Base-by-base conservation (phyloP, 2,113 vertebrate species). In the Chaenocephalus aceratus region DNA sequence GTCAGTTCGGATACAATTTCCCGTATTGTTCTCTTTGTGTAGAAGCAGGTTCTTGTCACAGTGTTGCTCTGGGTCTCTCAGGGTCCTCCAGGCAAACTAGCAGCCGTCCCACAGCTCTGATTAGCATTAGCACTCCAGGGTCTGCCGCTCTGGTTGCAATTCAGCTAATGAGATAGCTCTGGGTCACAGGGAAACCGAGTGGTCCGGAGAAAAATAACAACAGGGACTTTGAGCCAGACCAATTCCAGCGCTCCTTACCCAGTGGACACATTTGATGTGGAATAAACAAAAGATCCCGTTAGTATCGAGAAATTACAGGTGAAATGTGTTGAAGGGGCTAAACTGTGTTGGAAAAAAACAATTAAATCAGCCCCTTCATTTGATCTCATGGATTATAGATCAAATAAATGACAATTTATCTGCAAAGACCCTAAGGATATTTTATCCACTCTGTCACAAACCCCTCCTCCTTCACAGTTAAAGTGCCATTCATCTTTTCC, bases 101-200 rank as follows among this genome's bases (percentile, higher is more conserved):
- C 76, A 72, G 71, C 77, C 59, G 49, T 86, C 83, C 87, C 86
- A 77, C 69, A 68, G 85, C 78, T 88, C 87, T 82, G 84, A 88
- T 88, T 89, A 86, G 72, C 83, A 87, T 91, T 60, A 75, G 57
- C 75, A 75, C 86, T 76, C 63, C 51, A n/a, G 18, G 83, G 77
- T 59, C 36, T 62, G 72, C 52, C 71, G 65, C 80, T 83, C 72
- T 60, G 23, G 67, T 66, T 61, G 68, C 79, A 26, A 62, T 46
- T 53, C 69, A 60, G 72, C 75, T 88, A 91, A 89, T 91, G 79
- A 88, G 86, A 88, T 83, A 56, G 82, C 87, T 77, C 67, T 75
- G 79, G 73, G 77, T 87, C 82, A 79, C 78, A 77, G 54, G 72
- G 69, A 90, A 81, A 70, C 77, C 15, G 36, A 71, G 67, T 16